Conservation (phyloP, 53 echinoderm and acorn worm species). For the Temnopleurus reevesii region DNA sequence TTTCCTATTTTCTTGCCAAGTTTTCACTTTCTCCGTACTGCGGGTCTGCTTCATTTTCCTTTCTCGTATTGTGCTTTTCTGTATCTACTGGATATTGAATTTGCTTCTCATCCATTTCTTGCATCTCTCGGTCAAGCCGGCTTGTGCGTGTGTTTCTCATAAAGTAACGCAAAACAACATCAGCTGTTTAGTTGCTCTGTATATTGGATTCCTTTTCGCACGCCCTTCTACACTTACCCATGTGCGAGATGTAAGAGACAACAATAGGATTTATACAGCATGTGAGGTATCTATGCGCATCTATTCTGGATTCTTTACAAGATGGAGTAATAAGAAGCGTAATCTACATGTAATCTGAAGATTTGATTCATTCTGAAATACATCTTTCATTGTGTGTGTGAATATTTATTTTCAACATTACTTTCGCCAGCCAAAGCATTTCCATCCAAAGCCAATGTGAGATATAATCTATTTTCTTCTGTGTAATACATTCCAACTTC, state of each 20-base stretch:
- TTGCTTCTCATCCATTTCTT: not conserved
- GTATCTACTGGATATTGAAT: constrained; percentile 15
- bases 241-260: not conserved
- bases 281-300: too few species aligned
- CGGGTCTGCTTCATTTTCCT: not conserved
- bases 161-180: not conserved
- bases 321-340: not conserved
- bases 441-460: not conserved
- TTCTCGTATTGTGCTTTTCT: constrained; percentile 1
- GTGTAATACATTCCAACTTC: too few species aligned
- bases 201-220: not conserved
- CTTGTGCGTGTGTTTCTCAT: not conserved
- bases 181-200: not conserved
- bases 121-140: not conserved
- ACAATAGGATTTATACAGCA: not conserved
- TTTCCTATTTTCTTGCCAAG: not conserved
- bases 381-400: constrained; percentile 10
- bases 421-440: not conserved
- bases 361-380: not conserved
- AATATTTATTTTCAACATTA: not conserved
- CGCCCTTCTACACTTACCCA: not conserved
- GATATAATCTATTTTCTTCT: too few species aligned
- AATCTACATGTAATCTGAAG: too few species aligned
- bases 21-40: not conserved
- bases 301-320: not conserved